Conservation (phyloP, 2,888 invertebrate species). For the Scaptodrosophila latifasciaeformis region DNA sequence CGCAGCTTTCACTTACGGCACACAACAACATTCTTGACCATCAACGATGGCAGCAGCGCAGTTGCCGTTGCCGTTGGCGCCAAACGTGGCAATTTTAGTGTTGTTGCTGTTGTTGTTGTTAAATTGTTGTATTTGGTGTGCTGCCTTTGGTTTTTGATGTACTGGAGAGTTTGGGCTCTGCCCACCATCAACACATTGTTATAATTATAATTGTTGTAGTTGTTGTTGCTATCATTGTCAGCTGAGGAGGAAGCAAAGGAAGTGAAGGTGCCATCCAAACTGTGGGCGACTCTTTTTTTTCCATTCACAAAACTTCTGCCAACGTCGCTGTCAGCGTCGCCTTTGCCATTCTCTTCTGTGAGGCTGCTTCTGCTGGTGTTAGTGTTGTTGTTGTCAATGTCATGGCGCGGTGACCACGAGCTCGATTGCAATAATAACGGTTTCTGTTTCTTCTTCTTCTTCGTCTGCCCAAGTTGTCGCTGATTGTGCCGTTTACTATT, state of each 20-base stretch:
- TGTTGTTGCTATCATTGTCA: constrained; percentile 2
- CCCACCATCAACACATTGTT: not conserved
- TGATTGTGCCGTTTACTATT: constrained; percentile 2
- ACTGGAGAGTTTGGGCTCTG: constrained; percentile 44
- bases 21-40: constrained; percentile 68
- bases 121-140: constrained; percentile 59
- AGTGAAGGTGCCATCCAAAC: too few species aligned
- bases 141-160: constrained; percentile 61
- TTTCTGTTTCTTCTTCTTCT: constrained; percentile 9
- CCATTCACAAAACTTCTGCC: too few species aligned
- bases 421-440: constrained; percentile 16
- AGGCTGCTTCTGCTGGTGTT: constrained; percentile 3
- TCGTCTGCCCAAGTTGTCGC: constrained; percentile 21
- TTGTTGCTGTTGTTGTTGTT: too few species aligned
- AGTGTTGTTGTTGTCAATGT: constrained; percentile 13
- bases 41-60: constrained; percentile 52
- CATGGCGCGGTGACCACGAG: constrained; percentile 42
- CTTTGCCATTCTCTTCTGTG: too few species aligned
- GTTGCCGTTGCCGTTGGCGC: constrained; percentile 27
- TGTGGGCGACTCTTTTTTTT: too few species aligned
- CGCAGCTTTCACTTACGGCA: constrained; percentile 65
- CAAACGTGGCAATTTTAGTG: constrained; percentile 64
- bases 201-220: constrained; percentile 20
- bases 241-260: too few species aligned
- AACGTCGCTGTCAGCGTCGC: too few species aligned